These are phyloP conservation scores for Eulemur albifrons DNA, from an alignment of 2,797 vertebrate species.

Conservation along the genomic window DNA sequence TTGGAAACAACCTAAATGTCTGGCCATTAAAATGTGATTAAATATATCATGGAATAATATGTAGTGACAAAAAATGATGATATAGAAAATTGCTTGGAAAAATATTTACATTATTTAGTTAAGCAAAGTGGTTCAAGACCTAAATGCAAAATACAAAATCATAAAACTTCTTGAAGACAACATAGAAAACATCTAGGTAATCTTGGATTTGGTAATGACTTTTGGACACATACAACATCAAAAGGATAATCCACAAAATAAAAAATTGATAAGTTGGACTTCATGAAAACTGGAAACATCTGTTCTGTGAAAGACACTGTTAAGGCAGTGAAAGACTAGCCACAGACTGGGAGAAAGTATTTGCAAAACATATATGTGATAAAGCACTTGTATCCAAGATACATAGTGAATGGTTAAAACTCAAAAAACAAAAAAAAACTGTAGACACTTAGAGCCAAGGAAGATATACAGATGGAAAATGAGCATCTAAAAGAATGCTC, in stretches of 20 bases:
- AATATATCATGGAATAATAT: not conserved
- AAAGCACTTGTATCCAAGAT: not conserved
- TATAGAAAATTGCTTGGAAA: not conserved
- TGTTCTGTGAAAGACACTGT: not conserved
- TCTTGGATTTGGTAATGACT: not conserved
- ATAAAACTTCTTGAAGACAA: not conserved
- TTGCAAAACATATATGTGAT: not conserved
- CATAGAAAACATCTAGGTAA: not conserved
- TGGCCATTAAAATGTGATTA: not conserved
- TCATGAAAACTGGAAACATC: not conserved
- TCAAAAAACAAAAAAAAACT: not conserved
- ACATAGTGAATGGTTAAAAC: not conserved
- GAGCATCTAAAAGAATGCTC: not conserved
- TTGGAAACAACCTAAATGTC: not conserved
- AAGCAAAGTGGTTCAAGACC: not conserved
- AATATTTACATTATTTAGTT: not conserved
- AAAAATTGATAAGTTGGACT: not conserved
- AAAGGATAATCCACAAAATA: not conserved
- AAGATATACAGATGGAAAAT: not conserved
- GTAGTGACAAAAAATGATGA: not conserved
- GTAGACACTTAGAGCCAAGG: not conserved
- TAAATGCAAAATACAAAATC: not conserved
- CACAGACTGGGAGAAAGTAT: not conserved
- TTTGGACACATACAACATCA: not conserved
- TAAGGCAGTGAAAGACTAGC: not conserved